Percentiles rank a stretch among this genome's conserved stretches.
Conservation (phyloP, 2,888 invertebrate species). For the Buathra laborator region DNA sequence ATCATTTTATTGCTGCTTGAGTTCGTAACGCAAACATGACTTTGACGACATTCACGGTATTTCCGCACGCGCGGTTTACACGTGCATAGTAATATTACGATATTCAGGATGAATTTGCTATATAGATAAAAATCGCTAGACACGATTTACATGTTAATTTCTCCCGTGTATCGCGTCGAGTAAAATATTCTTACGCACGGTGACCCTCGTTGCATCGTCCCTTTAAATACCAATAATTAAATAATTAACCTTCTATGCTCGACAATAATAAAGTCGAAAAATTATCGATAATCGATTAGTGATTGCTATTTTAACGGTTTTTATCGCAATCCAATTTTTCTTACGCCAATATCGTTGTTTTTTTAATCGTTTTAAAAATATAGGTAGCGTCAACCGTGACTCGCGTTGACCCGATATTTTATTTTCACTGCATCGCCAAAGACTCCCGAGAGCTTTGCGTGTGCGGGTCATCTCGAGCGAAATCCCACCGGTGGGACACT, state of each 20-base stretch:
- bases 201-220: not conserved
- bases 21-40: not conserved
- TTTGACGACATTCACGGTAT: not conserved
- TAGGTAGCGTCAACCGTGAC: not conserved
- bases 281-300: not conserved
- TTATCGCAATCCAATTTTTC: not conserved
- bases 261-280: not conserved
- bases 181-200: not conserved
- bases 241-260: not conserved
- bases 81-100: not conserved
- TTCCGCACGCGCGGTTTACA: not conserved
- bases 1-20: not conserved
- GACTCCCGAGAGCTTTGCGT: slow-evolving; percentile 52
- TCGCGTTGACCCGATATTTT: not conserved
- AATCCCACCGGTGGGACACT: slow-evolving; percentile 25
- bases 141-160: not conserved
- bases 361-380: not conserved
- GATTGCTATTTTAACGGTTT: not conserved
- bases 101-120: not conserved
- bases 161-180: not conserved
- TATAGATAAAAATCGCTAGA: not conserved
- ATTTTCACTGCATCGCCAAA: not conserved
- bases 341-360: not conserved
- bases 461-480: slow-evolving; percentile 13
- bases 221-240: not conserved